Evolutionary conservation across 2,797 vertebrate genomes (phyloP), one percentile per base, ranked within the genome.

Genomic region (Cheirogaleus major): DNA sequence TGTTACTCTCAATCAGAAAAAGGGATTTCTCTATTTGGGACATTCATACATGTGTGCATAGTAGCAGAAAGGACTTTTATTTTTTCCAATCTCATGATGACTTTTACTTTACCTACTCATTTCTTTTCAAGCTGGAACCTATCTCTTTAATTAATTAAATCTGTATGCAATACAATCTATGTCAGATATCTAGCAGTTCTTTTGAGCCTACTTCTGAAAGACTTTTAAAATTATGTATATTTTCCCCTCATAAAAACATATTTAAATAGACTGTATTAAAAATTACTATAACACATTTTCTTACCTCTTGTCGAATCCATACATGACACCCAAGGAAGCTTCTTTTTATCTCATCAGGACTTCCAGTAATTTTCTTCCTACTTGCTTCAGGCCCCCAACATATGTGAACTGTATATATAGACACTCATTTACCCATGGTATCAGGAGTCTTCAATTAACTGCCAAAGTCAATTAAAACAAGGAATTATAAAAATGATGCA

Each of bases 1-100:
- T 50, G 50, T 81, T 82, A 67, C 30, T 65, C 32, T 95, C 73
- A 93, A 76, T 86, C 50, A 95, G 88, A 87, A 92, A 88, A 83
- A 61, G 55, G 48, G 52, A 32, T 61, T 84, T 93, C 43, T 92
- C 38, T 57, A 57, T 73, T 30, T 38, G 41, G 61, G 52, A 85
- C 35, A 80, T 65, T 88, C 83, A 63, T 90, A 30, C 10, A 30
- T 20, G 1, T 59, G 32, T 92, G 50, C 65, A 48, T 59, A 80
- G 52, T 41, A 79, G 72, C 73, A 84, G n/a, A 78, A 78, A 76
- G 25, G 27, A 70, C 85, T 75, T 89, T 67, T 73, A 52, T 52
- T 89, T 83, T 95, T 90, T 27, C 30, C 13, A 72, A 72, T 75
- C 57, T 72, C 52, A 43, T 4, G 55, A 25, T 57, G 20, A 55